Evolutionary conservation across 2,113 vertebrate species (phyloP), one percentile per base, ranked within the genome.

Genomic region (Lepidiolamprologus cunningtoni): DNA sequence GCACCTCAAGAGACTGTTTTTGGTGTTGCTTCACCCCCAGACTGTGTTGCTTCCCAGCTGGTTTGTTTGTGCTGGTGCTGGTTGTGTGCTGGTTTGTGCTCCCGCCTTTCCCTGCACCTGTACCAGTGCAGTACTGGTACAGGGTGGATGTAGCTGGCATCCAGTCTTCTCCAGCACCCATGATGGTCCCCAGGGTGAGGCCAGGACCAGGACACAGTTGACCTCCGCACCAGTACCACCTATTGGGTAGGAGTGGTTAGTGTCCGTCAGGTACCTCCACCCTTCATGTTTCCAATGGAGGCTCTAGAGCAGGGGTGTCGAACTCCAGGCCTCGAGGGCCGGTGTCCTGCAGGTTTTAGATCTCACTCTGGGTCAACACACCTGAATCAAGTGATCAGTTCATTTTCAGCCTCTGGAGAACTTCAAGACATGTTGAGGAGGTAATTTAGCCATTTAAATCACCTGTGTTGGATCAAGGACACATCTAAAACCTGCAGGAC

Each of bases 251-350:
- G 58, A 63, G 58, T 19, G 26, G 28, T 0, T 63, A 3, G 58
- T 33, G 28, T 19, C 58, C 3, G 0, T 33, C 58, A 33, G 28
- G 3, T 63, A 33, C 0, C 16, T 11, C 9, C 16, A 19, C 16
- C 28, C 16, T 9, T 63, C 58, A 1, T 63, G 58, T 63, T 33
- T 63, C 58, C 31, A 33, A 33, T 63, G 28, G 58, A 33, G 9
- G 16, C 5, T 63, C 28, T 33, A 19, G 28, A 19, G 28, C n/a
- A n/a, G n/a, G n/a, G n/a, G n/a, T n/a, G n/a, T n/a, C n/a, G n/a
- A n/a, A n/a, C n/a, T n/a, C n/a, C n/a, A n/a, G n/a, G n/a, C n/a
- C n/a, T n/a, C n/a, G n/a, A n/a, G n/a, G n/a, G n/a, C n/a, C n/a
- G n/a, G n/a, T n/a, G n/a, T n/a, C n/a, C n/a, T n/a, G n/a, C n/a